phyloP scores from a whole-genome alignment of 2,888 invertebrate genomes.

The Willowsia nigromaculata region DNA sequence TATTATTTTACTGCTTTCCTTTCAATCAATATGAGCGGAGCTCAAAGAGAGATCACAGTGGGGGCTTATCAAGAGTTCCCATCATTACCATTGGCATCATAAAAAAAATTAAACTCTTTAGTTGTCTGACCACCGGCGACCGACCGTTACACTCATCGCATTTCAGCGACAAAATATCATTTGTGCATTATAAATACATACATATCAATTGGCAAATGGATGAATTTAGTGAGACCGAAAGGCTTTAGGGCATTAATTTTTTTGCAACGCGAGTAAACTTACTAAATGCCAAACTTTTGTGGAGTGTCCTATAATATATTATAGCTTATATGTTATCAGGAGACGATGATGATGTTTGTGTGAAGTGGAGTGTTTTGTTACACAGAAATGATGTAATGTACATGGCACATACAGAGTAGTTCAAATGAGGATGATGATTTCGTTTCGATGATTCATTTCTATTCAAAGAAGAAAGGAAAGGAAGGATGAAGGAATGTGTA shows the following conservation, averaged over 20 bases:
- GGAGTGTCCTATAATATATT: not conserved
- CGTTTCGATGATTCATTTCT: conserved; percentile 64
- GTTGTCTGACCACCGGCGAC: conserved; percentile 33
- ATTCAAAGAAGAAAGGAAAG: conserved; percentile 63
- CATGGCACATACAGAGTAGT: conserved; percentile 28
- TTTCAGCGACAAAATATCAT: conserved; percentile 39
- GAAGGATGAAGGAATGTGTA: conserved; percentile 50
- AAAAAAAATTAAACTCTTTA: conserved; percentile 25
- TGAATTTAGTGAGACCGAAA: not conserved
- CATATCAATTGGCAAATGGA: conserved; percentile 27
- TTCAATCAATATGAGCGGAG: conserved; percentile 52
- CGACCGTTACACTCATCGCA: conserved; percentile 45
- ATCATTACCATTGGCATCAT: conserved; percentile 37
- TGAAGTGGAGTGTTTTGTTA: conserved; percentile 27
- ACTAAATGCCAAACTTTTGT: conserved; percentile 16
- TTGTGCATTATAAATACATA: conserved; percentile 22
- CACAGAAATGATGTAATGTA: conserved; percentile 35
- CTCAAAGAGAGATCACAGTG: conserved; percentile 46
- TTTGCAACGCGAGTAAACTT: conserved; percentile 17
- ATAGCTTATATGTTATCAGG: not conserved
- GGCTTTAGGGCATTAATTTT: conserved; percentile 25
- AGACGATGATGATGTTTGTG: not conserved
- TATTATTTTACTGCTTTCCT: conserved; percentile 34
- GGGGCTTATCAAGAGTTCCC: conserved; percentile 54
- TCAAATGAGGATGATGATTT: conserved; percentile 26